phyloP scores from a whole-genome alignment of 2,888 invertebrate genomes.

The Parnassius orleans region DNA sequence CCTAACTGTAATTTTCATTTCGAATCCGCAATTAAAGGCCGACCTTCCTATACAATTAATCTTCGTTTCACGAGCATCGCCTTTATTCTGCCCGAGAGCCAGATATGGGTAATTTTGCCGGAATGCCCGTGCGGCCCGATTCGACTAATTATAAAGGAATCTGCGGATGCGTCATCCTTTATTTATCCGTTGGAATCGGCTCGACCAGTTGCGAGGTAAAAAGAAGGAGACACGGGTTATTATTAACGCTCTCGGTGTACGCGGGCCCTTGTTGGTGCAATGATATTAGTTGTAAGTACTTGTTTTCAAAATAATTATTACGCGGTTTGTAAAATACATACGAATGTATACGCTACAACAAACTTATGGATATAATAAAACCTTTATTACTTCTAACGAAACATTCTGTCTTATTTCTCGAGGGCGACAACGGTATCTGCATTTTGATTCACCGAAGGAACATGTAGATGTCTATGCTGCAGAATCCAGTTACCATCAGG shows the following conservation, averaged over 20 bases:
- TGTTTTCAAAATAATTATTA: constrained; percentile 13
- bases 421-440: too few relatives aligned
- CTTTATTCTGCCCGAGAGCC: constrained; percentile 35
- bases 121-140: constrained; percentile 39
- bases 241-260: constrained; percentile 26
- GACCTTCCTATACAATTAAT: constrained; percentile 42
- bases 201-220: constrained; percentile 30
- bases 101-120: constrained; percentile 44
- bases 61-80: constrained; percentile 40
- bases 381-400: too few relatives aligned
- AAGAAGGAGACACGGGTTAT: constrained; percentile 27
- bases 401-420: too few relatives aligned
- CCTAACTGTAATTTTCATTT: constrained; percentile 17
- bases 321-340: not conserved
- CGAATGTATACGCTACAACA: too few relatives aligned
- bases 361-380: too few relatives aligned
- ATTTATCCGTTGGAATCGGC: constrained; percentile 41
- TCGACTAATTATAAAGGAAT: constrained; percentile 56
- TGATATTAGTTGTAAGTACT: not conserved
- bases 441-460: too few relatives aligned
- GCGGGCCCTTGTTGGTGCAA: not conserved
- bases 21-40: constrained; percentile 42
- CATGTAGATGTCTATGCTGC: too few relatives aligned
- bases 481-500: too few relatives aligned
- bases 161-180: constrained; percentile 50